Percentiles rank a stretch among this genome's conserved stretches.
Evolutionary conservation across 2,113 vertebrate genomes (phyloP).

Genomic region (Sisor rabdophorus): DNA sequence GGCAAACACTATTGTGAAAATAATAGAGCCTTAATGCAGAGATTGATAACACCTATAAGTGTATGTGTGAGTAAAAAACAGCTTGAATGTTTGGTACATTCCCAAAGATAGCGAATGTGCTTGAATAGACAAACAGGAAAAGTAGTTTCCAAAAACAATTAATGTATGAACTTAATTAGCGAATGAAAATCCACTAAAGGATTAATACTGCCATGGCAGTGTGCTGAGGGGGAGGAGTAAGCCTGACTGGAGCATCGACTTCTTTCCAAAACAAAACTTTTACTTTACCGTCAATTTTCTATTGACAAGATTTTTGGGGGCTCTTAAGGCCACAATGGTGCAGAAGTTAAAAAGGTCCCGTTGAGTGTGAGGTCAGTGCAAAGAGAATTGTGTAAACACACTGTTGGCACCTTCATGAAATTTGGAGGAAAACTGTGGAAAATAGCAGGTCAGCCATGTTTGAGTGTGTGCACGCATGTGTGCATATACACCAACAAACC

Average conservation of each 20-base stretch:
- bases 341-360: conserved; percentile 5
- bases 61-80: too few species aligned
- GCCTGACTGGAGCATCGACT: not conserved
- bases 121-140: not conserved
- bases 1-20: too few species aligned
- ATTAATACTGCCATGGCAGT: conserved; percentile 29
- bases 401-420: conserved; percentile 40
- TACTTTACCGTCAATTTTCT: conserved; percentile 3
- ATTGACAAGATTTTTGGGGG: not conserved
- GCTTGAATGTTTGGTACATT: too few species aligned
- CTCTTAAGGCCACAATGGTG: not conserved
- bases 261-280: not conserved
- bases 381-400: conserved; percentile 34
- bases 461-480: not conserved
- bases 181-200: conserved; percentile 41
- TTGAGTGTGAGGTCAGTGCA: conserved; percentile 11
- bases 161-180: conserved; percentile 31
- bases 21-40: too few species aligned
- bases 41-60: too few species aligned
- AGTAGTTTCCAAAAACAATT: not conserved
- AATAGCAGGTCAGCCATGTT: conserved; percentile 44
- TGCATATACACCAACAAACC: conserved; percentile 36
- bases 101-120: too few species aligned
- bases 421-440: conserved; percentile 52
- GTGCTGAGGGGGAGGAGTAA: not conserved